phyloP scores from a whole-genome alignment of 2,797 vertebrate species.

The Meriones psammophilus region DNA sequence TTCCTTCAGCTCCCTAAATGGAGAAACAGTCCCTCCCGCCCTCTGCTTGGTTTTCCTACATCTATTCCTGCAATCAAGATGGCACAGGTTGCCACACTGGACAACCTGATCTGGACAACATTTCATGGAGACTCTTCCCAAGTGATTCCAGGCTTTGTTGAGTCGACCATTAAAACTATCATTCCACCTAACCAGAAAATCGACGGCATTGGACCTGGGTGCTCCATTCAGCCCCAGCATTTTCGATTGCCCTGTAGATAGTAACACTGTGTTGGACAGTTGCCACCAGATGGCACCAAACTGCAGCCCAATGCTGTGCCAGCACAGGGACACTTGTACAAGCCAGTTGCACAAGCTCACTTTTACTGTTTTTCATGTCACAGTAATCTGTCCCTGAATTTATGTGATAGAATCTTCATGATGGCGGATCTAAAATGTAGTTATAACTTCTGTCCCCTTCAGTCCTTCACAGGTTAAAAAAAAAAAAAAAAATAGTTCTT shows the following conservation, averaged over 20 bases:
- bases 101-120: not conserved
- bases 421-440: not conserved
- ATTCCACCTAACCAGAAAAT: not conserved
- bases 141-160: not conserved
- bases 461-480: slow-evolving; percentile 17
- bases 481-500: not conserved
- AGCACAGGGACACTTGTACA: not conserved
- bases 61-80: not conserved
- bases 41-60: not conserved
- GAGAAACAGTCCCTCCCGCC: not conserved
- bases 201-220: not conserved
- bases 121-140: not conserved
- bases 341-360: not conserved
- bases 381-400: not conserved
- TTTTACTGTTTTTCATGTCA: slow-evolving; percentile 27
- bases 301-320: not conserved
- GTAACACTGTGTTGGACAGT: not conserved
- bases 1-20: not conserved
- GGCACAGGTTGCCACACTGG: not conserved
- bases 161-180: not conserved
- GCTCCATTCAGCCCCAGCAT: no score
- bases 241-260: not conserved
- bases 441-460: not conserved
- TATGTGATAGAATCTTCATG: slow-evolving; percentile 30
- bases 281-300: slow-evolving; percentile 79